These are phyloP conservation scores for Dicentrarchus labrax DNA, from an alignment of 2,113 vertebrate species.

Conservation along the genomic window DNA sequence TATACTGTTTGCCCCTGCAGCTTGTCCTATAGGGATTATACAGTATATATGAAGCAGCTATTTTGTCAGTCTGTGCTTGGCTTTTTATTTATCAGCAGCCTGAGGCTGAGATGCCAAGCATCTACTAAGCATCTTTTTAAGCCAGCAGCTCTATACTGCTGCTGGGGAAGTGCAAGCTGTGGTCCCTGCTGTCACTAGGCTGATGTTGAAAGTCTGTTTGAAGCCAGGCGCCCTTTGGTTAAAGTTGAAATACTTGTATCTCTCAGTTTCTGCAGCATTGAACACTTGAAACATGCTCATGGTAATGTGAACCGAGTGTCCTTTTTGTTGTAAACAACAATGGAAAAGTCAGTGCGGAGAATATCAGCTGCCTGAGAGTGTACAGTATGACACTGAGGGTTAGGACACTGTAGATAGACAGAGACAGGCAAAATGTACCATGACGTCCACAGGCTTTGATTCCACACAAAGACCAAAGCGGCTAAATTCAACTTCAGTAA, in stretches of 20 bases:
- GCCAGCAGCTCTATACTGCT: slow-evolving; percentile 50
- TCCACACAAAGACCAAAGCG: slow-evolving; percentile 31
- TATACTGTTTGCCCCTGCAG: slow-evolving; percentile 41
- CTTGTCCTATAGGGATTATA: slow-evolving; percentile 44
- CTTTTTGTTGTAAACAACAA: slow-evolving; percentile 49
- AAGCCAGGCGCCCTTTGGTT: slow-evolving; percentile 57
- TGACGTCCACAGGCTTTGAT: slow-evolving; percentile 27
- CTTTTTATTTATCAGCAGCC: slow-evolving; percentile 64
- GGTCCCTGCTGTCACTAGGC: slow-evolving; percentile 64
- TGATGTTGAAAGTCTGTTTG: slow-evolving; percentile 60
- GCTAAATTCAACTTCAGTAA: slow-evolving; percentile 46
- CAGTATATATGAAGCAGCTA: slow-evolving; percentile 44
- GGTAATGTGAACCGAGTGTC: slow-evolving; percentile 39
- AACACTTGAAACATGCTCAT: slow-evolving; percentile 47
- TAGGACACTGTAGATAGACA: not conserved
- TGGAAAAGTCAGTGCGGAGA: not conserved
- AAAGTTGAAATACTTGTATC: slow-evolving; percentile 49
- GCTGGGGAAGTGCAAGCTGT: slow-evolving; percentile 47
- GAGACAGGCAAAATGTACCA: slow-evolving; percentile 21
- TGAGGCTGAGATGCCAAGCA: slow-evolving; percentile 59
- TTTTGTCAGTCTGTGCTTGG: slow-evolving; percentile 51
- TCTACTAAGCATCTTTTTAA: slow-evolving; percentile 64
- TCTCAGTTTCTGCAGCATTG: slow-evolving; percentile 40
- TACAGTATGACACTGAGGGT: slow-evolving; percentile 4
- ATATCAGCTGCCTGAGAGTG: slow-evolving; percentile 35